Percentiles rank a stretch among this genome's conserved stretches.
Evolutionary conservation across 2,113 vertebrate species (phyloP).

Genomic region (Solenodon paradoxus): DNA sequence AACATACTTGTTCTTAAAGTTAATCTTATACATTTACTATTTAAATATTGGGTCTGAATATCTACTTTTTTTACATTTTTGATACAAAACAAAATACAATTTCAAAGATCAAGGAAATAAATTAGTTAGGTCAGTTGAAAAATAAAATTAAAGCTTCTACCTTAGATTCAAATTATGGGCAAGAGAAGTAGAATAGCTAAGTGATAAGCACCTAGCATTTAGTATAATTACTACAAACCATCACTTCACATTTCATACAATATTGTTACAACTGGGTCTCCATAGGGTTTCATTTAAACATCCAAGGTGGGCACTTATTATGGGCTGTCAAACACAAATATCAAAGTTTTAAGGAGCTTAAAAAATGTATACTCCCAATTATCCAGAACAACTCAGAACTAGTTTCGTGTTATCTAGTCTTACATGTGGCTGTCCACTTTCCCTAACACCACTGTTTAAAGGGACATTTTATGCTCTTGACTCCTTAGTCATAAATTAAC

Average conservation of each 20-base stretch:
- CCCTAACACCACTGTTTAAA: no score
- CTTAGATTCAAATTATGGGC: neutral
- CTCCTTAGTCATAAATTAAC: no score
- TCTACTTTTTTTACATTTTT: neutral
- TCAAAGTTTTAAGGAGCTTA: neutral
- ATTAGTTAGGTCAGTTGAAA: neutral
- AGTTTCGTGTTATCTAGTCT: no score
- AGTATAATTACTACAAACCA: neutral
- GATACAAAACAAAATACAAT: neutral
- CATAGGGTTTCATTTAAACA: neutral
- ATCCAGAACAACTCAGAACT: no score
- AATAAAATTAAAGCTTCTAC: neutral
- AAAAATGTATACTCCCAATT: neutral
- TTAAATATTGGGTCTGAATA: constrained; percentile 18
- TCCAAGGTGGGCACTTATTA: neutral
- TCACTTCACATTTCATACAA: neutral
- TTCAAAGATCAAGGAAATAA: constrained; percentile 19
- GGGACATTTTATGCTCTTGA: no score
- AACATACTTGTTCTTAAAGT: neutral
- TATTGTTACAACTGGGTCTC: neutral
- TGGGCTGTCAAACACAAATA: neutral
- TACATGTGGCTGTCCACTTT: no score
- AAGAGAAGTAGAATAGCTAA: neutral
- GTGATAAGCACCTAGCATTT: neutral
- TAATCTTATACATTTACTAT: neutral